Evolutionary conservation across 2,113 vertebrate species (phyloP).

Genomic region (Semnornis frantzii): DNA sequence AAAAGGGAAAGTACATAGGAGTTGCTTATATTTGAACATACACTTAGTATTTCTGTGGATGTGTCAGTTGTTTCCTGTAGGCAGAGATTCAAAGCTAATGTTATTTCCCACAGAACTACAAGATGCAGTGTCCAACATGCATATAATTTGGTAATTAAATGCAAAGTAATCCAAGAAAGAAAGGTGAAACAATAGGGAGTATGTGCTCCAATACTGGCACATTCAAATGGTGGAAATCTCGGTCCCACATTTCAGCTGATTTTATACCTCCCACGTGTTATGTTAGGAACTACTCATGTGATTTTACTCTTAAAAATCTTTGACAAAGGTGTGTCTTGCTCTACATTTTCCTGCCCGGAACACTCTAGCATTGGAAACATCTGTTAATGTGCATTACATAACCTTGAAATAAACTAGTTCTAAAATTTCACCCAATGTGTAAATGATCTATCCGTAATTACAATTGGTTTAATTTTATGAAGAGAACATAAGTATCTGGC

Average conservation of each 20-base stretch:
- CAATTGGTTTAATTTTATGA: not conserved
- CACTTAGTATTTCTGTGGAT: not conserved
- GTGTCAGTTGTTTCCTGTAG: not conserved
- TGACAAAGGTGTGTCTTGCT: not conserved
- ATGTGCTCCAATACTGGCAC: not conserved
- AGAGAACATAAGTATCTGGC: not conserved
- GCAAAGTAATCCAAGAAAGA: not conserved
- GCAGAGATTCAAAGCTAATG: not conserved
- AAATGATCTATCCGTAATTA: not conserved
- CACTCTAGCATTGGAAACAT: not conserved
- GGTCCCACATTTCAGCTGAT: not conserved
- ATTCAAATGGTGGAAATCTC: not conserved
- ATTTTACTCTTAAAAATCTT: not conserved
- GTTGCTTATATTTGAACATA: conserved; percentile 21
- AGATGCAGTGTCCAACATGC: conserved; percentile 22
- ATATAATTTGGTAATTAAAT: conserved; percentile 37
- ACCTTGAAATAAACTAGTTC: not conserved
- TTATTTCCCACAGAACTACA: not conserved
- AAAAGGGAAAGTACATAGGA: not conserved
- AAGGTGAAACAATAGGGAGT: not conserved
- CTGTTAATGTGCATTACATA: not conserved
- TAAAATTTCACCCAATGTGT: not conserved
- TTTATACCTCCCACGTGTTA: not conserved
- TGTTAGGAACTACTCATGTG: not conserved
- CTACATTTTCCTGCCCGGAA: not conserved